Percentiles rank a stretch among this genome's conserved stretches.
phyloP scores from a whole-genome alignment of 2,888 invertebrate genomes.

The Nomada fucata region DNA sequence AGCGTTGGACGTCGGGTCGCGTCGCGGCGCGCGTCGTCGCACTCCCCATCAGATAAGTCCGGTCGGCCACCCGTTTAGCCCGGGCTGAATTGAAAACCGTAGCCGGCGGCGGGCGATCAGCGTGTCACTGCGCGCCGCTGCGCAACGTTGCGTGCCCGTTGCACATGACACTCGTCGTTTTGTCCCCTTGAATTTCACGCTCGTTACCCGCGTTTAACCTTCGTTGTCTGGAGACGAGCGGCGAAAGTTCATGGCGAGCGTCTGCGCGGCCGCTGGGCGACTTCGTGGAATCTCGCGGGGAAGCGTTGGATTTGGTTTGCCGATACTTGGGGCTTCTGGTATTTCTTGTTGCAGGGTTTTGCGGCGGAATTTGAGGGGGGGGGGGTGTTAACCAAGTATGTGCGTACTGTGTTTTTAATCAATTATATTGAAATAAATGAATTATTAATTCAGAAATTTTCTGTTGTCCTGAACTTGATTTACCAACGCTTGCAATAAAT shows the following conservation, averaged over 20 bases:
- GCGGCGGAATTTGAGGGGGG: too few relatives aligned
- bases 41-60: constrained; percentile 59
- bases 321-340: too few relatives aligned
- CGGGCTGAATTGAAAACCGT: constrained; percentile 37
- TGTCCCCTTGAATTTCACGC: constrained; percentile 44
- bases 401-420: too few relatives aligned
- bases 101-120: constrained; percentile 7
- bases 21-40: constrained; percentile 55
- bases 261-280: too few relatives aligned
- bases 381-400: too few relatives aligned
- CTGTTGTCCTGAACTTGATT: too few relatives aligned
- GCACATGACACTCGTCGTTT: constrained; percentile 16
- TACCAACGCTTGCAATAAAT: too few relatives aligned
- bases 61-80: constrained; percentile 51
- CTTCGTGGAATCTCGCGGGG: background rate
- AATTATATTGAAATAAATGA: too few relatives aligned
- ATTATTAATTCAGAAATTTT: too few relatives aligned
- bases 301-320: background rate
- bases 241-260: too few relatives aligned
- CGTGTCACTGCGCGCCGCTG: constrained; percentile 11
- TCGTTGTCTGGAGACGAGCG: background rate
- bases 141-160: constrained; percentile 20
- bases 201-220: constrained; percentile 42
- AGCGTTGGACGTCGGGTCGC: constrained; percentile 44
- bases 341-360: too few relatives aligned